Percentiles rank a stretch among this genome's conserved stretches.
These are phyloP conservation scores for Etia nguti DNA, from an alignment of 2,113 vertebrate genomes.

Conservation along the genomic window DNA sequence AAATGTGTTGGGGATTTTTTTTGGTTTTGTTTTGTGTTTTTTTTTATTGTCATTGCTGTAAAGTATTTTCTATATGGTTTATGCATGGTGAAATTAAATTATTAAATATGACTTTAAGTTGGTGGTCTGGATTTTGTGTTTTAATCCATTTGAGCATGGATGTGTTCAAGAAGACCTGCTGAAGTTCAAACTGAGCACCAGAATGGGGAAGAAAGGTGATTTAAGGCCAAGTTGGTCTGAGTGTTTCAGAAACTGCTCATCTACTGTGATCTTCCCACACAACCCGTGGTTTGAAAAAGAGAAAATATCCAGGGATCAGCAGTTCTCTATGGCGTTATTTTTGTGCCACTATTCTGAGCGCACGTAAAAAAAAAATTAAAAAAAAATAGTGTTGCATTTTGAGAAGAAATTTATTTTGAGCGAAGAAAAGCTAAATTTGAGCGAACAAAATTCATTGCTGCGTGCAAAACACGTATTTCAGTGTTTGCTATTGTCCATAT, in stretches of 20 bases:
- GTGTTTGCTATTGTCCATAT: too few relatives aligned
- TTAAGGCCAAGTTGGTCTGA: neutral
- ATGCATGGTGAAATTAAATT: conserved; percentile 68
- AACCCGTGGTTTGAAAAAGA: neutral
- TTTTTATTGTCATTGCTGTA: conserved; percentile 46
- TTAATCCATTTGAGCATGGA: neutral
- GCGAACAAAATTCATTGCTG: too few relatives aligned
- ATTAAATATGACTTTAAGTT: conserved; percentile 45
- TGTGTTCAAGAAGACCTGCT: neutral
- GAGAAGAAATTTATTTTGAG: too few relatives aligned
- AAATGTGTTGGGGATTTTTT: neutral
- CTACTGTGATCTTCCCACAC: neutral
- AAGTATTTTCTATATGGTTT: conserved; percentile 58
- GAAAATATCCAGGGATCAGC: neutral
- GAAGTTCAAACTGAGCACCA: neutral
- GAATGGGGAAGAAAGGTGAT: neutral
- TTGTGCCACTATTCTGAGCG: too few relatives aligned
- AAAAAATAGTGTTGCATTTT: too few relatives aligned
- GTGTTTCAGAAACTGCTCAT: neutral
- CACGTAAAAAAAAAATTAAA: too few relatives aligned
- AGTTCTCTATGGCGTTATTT: too few relatives aligned
- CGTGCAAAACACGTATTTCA: too few relatives aligned
- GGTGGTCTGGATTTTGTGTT: neutral
- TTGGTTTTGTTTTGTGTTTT: neutral
- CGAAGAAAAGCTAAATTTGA: too few relatives aligned